phyloP scores from a whole-genome alignment of 2,888 invertebrate genomes.

The Eupithecia inturbata region DNA sequence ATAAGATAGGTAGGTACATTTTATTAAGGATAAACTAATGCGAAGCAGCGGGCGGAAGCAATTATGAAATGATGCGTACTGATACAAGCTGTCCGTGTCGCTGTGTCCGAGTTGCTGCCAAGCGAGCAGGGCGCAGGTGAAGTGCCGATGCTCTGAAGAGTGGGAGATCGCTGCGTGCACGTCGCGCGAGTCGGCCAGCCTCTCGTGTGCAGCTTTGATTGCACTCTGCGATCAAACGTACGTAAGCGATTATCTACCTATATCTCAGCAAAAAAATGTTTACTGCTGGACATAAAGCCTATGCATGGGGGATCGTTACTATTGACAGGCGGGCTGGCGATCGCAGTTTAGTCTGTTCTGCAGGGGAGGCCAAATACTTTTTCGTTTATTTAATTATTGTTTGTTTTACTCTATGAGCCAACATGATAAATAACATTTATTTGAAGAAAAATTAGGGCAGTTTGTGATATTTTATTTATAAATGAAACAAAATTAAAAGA shows the following conservation, averaged over 20 bases:
- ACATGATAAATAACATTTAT: no score
- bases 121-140: slow-evolving; percentile 72
- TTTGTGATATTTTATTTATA: no score
- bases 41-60: background rate
- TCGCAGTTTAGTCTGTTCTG: background rate
- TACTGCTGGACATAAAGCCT: no score
- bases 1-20: no score
- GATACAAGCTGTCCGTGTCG: slow-evolving; percentile 62
- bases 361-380: no score
- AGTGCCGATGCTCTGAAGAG: slow-evolving; percentile 60
- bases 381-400: no score
- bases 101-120: slow-evolving; percentile 74
- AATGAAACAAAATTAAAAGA: no score
- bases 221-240: slow-evolving; percentile 48
- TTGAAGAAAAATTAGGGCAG: no score
- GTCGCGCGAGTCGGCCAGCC: slow-evolving; percentile 53
- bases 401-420: no score
- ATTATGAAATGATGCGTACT: slow-evolving; percentile 50
- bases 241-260: background rate
- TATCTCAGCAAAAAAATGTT: background rate
- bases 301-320: background rate
- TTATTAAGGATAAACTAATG: background rate
- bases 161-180: slow-evolving; percentile 48
- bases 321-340: background rate
- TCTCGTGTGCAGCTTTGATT: slow-evolving; percentile 53